A percentile compares a stretch with the other conserved stretches of the same genome.
These are phyloP conservation scores for Drosophila leontia DNA, from an alignment of 1,140 invertebrate species.

Conservation along the genomic window DNA sequence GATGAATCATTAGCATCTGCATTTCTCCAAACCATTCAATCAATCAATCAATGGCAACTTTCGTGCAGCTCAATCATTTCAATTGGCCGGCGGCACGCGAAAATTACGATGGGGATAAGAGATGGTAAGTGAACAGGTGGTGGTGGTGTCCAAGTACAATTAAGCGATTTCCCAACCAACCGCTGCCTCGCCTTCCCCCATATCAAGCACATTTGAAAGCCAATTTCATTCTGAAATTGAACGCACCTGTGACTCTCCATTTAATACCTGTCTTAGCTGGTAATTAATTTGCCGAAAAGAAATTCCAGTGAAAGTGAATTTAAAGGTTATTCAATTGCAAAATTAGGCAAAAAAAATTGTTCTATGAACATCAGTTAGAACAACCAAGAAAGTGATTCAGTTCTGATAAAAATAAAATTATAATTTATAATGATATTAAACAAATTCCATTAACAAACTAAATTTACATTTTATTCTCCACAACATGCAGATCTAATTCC, in stretches of 20 bases:
- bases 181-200: not conserved
- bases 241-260: slow-evolving; percentile 1
- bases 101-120: slow-evolving; percentile 6
- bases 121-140: slow-evolving; percentile 5
- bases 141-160: slow-evolving; percentile 4
- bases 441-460: not conserved
- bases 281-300: not conserved
- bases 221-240: slow-evolving; percentile 13
- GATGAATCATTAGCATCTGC: slow-evolving; percentile 2
- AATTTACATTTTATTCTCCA: slow-evolving; percentile 6
- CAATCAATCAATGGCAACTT: slow-evolving; percentile 10
- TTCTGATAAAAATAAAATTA: not conserved
- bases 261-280: not conserved
- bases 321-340: not conserved
- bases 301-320: not conserved
- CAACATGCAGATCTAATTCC: not conserved
- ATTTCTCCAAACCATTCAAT: slow-evolving; percentile 1
- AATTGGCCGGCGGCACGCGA: slow-evolving; percentile 5
- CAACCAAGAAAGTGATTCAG: too few relatives aligned
- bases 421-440: not conserved
- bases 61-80: slow-evolving; percentile 6
- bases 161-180: slow-evolving; percentile 4
- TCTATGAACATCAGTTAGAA: too few relatives aligned
- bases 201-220: not conserved
- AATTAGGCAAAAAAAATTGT: not conserved